These are phyloP conservation scores for Apaloderma vittatum DNA, from an alignment of 2,113 vertebrate species.

Conservation along the genomic window DNA sequence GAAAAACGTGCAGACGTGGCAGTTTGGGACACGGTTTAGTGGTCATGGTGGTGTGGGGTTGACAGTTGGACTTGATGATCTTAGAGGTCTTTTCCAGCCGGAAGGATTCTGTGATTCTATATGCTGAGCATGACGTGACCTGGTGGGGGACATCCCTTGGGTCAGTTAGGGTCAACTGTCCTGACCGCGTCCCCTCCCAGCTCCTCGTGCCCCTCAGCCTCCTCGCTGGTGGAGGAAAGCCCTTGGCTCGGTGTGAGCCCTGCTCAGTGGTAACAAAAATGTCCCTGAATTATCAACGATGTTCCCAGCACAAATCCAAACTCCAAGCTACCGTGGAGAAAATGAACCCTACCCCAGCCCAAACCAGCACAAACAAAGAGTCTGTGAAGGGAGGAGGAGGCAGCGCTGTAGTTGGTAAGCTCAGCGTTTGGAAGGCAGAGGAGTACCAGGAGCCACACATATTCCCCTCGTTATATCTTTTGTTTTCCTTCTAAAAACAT, in stretches of 20 bases:
- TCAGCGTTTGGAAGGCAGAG: neutral
- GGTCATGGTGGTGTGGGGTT: no score
- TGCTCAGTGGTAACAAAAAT: neutral
- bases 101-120: no score
- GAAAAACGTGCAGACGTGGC: no score
- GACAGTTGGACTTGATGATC: no score
- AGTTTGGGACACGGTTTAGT: no score
- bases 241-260: neutral
- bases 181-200: neutral
- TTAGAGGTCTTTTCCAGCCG: no score
- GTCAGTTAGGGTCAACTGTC: no score
- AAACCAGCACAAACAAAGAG: neutral
- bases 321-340: neutral
- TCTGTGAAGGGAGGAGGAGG: neutral
- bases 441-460: neutral
- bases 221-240: neutral
- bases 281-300: neutral
- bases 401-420: neutral
- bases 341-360: neutral
- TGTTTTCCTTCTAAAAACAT: neutral
- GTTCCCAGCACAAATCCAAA: neutral
- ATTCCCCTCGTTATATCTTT: neutral
- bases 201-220: neutral
- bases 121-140: no score
- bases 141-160: no score